Evolutionary conservation across 2,888 invertebrate genomes (phyloP), one percentile per base, ranked within the genome.

Genomic region (Notocelia uddmanniana): DNA sequence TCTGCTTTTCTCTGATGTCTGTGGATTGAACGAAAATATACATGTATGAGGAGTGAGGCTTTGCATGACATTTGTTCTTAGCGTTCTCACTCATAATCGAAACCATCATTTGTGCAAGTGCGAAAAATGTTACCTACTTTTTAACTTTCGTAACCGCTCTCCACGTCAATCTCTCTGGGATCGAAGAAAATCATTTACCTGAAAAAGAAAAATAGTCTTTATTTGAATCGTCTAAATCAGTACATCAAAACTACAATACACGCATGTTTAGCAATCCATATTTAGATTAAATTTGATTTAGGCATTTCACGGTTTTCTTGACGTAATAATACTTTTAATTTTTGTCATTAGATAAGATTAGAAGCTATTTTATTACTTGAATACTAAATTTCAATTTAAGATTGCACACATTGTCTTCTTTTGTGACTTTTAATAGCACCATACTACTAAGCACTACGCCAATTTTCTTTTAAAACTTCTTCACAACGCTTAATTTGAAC

Each of bases 181-280:
- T n/a, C 45, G 45, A 45, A n/a, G 8, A 45, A 45, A 45, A 45
- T 0, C 57, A 19, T 11, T 37, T 58, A 58, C 58, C 58, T 58
- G 58, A 37, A 58, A 58, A 58, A 37, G 11, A 19, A 37, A 58
- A 37, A 37, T 19, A 19, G 15, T 19, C 18, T 37, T 37, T 11
- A 57, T 5, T 45, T 45, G 45, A n/a, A n/a, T 45, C n/a, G 45
- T n/a, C 45, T n/a, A n/a, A 45, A 45, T n/a, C 15, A 41, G 15
- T 41, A 3, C 5, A 6, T 37, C 37, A 37, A 37, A 2, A 45
- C 45, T 45, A 8, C n/a, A n/a, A 6, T n/a, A 45, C 1, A 8
- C n/a, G 45, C 45, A 31, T 31, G 31, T 31, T 31, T 31, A 31
- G 8, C 8, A 45, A 6, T n/a, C n/a, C 45, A 31, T 45, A 45